Percentiles rank a stretch among this genome's conserved stretches.
Conservation (phyloP, 1,140 invertebrate genomes). For the Drosophila azteca region DNA sequence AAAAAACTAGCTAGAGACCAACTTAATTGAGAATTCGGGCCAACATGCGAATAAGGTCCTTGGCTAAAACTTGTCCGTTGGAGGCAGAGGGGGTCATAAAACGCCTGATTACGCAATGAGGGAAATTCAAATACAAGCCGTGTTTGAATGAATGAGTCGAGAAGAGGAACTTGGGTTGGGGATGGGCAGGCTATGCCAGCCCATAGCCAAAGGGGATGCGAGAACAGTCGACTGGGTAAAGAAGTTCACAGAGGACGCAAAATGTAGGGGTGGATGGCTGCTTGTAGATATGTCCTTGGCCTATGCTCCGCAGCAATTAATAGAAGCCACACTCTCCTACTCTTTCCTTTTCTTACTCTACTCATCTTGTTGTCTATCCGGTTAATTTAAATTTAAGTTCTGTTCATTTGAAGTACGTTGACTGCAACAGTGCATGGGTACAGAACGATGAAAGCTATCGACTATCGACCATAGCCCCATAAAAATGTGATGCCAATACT, state of each 20-base stretch:
- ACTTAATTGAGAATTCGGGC: no score
- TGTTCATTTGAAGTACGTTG: no score
- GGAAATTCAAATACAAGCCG: conserved; percentile 65
- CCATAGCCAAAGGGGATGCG: conserved; percentile 41
- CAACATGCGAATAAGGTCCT: no score
- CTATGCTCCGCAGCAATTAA: conserved; percentile 42
- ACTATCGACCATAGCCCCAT: no score
- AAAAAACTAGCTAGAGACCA: no score
- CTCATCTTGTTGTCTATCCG: neutral
- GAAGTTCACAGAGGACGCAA: conserved; percentile 40
- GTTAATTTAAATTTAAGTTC: no score
- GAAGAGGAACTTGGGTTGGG: conserved; percentile 36
- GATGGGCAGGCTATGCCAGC: neutral
- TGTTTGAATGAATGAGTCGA: conserved; percentile 69
- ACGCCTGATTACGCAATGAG: conserved; percentile 72
- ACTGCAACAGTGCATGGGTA: no score
- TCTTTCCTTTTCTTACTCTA: no score
- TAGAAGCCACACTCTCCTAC: conserved; percentile 7
- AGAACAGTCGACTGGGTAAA: conserved; percentile 66
- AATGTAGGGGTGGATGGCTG: neutral
- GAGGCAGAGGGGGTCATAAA: conserved; percentile 50
- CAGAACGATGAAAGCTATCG: no score
- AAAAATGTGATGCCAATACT: no score
- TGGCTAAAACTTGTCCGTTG: conserved; percentile 42
- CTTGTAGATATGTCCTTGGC: conserved; percentile 61